These are phyloP conservation scores for Philopedon plagiatum DNA, from an alignment of 2,888 invertebrate genomes.

Conservation along the genomic window DNA sequence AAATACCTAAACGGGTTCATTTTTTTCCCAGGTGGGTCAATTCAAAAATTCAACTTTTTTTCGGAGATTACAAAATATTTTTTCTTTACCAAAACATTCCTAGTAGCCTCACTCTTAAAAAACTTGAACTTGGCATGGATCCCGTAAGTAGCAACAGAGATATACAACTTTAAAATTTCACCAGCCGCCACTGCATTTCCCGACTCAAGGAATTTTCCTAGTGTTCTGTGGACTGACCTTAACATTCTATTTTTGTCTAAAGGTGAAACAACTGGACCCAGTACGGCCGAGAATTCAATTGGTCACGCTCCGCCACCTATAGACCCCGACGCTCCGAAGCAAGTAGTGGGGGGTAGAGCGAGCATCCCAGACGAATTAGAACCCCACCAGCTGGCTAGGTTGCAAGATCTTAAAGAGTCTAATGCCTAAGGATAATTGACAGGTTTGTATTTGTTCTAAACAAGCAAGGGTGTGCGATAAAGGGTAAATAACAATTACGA, in stretches of 20 bases:
- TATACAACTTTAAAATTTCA: no score
- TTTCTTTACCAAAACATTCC: no score
- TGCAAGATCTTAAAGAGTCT: constrained; percentile 91
- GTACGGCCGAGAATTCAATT: constrained; percentile 76
- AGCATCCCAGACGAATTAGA: constrained; percentile 92
- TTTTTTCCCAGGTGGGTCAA: no score
- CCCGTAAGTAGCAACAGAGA: no score
- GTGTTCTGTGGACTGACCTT: background rate
- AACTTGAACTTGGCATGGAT: no score
- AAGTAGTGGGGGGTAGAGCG: constrained; percentile 83
- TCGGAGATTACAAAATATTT: no score
- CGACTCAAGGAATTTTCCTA: no score
- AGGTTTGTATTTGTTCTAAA: constrained; percentile 20
- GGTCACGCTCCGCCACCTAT: constrained; percentile 65
- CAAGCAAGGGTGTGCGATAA: no score
- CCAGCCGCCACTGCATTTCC: no score
- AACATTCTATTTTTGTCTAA: background rate
- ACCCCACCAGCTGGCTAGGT: constrained; percentile 88
- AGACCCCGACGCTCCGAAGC: constrained; percentile 71
- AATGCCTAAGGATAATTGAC: constrained; percentile 78
- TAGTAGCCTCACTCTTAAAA: no score
- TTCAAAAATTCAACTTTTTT: no score
- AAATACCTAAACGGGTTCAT: no score
- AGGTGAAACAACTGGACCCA: constrained; percentile 58
- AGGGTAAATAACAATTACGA: background rate